A percentile compares a stretch with the other conserved stretches of the same genome.
Conservation (phyloP, 30 jellyfish, hydroid and myxozoan species). For the Phacellophora camtschatica region DNA sequence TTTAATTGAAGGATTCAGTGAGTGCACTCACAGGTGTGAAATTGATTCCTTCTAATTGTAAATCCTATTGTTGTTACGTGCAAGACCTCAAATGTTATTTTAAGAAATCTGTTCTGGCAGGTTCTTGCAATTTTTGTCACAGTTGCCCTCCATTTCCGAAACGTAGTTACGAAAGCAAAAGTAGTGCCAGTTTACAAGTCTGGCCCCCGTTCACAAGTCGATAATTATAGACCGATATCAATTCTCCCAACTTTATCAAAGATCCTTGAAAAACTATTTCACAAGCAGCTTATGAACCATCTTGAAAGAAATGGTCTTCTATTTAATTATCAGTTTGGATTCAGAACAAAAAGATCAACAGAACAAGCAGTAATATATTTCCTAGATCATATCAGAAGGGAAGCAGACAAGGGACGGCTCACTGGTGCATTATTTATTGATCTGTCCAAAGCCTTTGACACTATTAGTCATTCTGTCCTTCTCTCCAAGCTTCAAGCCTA, state of each 20-base stretch:
- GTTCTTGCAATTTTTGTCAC: too few relatives aligned
- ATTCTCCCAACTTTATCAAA: constrained; percentile 57
- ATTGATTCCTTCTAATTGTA: too few relatives aligned
- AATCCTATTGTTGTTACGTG: too few relatives aligned
- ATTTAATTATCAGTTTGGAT: constrained; percentile 51
- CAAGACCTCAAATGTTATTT: too few relatives aligned
- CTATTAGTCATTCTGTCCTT: constrained; percentile 36
- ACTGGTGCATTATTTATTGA: constrained; percentile 61
- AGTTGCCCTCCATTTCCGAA: too few relatives aligned
- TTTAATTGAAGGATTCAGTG: too few relatives aligned
- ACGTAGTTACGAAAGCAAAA: too few relatives aligned
- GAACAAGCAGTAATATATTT: constrained; percentile 58
- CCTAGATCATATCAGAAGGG: constrained; percentile 60
- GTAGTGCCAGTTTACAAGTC: too few relatives aligned
- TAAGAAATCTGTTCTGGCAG: too few relatives aligned
- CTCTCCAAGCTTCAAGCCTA: constrained; percentile 38
- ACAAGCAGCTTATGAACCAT: constrained; percentile 63
- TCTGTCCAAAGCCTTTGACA: too few relatives aligned
- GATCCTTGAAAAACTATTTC: constrained; percentile 34
- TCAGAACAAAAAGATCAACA: constrained; percentile 54
- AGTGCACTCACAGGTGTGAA: too few relatives aligned
- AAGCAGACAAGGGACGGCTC: constrained; percentile 35
- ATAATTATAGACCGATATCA: too few relatives aligned
- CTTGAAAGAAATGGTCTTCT: constrained; percentile 51
- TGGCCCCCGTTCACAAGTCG: constrained; percentile 40